Evolutionary conservation across 2,797 vertebrate genomes (phyloP).

Genomic region (Ammospiza maritima): DNA sequence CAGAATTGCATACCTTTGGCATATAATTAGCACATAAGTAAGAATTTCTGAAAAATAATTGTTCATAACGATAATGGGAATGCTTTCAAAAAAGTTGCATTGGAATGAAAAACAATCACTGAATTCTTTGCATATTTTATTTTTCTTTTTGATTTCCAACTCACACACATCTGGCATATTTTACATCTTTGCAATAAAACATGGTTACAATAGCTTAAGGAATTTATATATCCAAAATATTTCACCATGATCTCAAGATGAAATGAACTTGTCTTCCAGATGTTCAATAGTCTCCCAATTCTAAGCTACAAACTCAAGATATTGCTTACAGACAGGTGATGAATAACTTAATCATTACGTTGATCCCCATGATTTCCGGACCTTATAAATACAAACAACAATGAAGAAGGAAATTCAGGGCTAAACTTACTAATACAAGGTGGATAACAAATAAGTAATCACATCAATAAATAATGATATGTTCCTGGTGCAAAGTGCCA

Average conservation of each 20-base stretch:
- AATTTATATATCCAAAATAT: conserved; percentile 99
- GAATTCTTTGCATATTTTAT: conserved; percentile 99
- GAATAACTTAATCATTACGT: conserved; percentile 94
- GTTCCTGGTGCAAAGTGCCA: conserved; percentile 98
- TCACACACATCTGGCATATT: conserved; percentile 97
- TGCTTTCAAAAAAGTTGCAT: background rate
- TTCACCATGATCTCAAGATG: conserved; percentile 94
- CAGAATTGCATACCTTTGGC: background rate
- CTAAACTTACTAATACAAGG: conserved; percentile 89
- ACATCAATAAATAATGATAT: conserved; percentile 98
- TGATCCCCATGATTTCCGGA: conserved; percentile 83
- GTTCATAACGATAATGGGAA: background rate
- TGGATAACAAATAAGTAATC: conserved; percentile 84
- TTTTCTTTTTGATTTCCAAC: conserved; percentile 94
- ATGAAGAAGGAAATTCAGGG: conserved; percentile 94
- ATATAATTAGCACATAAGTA: background rate
- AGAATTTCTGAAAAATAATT: conserved; percentile 11
- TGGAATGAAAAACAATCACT: conserved; percentile 80
- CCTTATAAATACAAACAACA: conserved; percentile 97
- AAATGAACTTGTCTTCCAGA: conserved; percentile 91
- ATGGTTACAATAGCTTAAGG: conserved; percentile 97
- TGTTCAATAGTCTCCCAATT: conserved; percentile 86
- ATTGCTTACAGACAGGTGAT: conserved; percentile 98
- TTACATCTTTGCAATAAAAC: conserved; percentile 99
- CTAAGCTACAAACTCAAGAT: conserved; percentile 97